Base-by-base conservation (phyloP, 2,888 invertebrate genomes). In the Apodemia duryi region DNA sequence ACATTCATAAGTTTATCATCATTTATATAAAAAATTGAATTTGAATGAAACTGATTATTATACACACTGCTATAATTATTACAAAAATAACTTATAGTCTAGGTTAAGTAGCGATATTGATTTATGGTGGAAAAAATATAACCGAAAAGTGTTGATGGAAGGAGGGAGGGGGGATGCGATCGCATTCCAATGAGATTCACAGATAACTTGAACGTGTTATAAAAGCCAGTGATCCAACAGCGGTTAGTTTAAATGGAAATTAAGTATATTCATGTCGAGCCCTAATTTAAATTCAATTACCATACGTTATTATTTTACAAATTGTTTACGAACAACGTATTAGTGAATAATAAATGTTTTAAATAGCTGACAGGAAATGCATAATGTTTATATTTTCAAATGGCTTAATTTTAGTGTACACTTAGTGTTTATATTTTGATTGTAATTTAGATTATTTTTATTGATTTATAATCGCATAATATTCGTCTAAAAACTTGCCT, bases 181-280 rank as follows among this genome's bases (percentile, higher is more conserved):
- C 3, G 46, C 13, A 46, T 46, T 46, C 46, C 13, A 46, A 46
- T 13, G 13, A 46, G 4, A 13, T 11, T 3, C 46, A 46, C 13
- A 46, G 10, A 43, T 2, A 13, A 4, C 11, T 5, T 46, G 5
- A 46, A 49, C 49, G 32, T 43, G 62, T 49, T 49, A 32, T 35
- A 62, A 35, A 13, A 49, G 32, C 49, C 10, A 13, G 46, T 49
- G 11, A 49, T 49, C 49, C 57, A 54, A 66, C 71, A 72, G 75
- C 75, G 46, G 46, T 46, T 46, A 46, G 46, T 13, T 46, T 46
- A 46, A 46, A 46, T 46, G 46, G 46, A 46, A 46, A 46, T 46
- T 46, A 46, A 46, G 13, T 13, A 46, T 46, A 46, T 46, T 46
- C 46, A 46, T 46, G 46, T 13, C 13, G 13, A 13, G 46, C 5